Evolutionary conservation across 2,113 vertebrate genomes (phyloP).

Genomic region (Gymnobelideus leadbeateri): DNA sequence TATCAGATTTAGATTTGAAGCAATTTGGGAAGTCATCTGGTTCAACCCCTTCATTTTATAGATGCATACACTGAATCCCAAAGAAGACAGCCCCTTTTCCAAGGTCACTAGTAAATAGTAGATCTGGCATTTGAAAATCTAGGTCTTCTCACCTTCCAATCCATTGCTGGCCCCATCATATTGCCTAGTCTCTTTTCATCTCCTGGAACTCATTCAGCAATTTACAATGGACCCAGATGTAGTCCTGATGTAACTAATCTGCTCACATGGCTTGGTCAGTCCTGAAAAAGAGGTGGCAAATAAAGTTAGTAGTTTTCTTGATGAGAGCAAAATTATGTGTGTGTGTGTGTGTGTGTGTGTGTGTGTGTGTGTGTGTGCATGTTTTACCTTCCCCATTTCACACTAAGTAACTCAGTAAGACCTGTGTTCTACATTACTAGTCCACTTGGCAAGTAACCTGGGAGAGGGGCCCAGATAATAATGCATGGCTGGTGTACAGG

Average conservation of each 20-base stretch:
- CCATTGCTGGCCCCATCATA: neutral
- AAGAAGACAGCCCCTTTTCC: neutral
- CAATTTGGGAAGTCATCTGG: neutral
- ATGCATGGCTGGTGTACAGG: neutral
- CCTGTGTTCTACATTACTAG: neutral
- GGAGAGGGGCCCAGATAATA: neutral
- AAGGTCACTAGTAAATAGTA: neutral
- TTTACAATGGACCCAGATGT: neutral
- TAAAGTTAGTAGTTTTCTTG: neutral
- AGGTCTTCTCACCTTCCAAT: neutral
- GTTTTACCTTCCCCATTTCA: neutral
- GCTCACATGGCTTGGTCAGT: neutral
- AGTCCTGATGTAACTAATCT: neutral
- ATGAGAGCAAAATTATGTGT: neutral
- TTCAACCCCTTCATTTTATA: neutral
- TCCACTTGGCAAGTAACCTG: neutral
- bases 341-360: neutral
- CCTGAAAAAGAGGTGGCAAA: neutral
- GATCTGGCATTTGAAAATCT: neutral
- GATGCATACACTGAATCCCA: neutral
- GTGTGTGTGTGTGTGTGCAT: neutral
- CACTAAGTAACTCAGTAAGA: neutral
- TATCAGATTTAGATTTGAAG: neutral
- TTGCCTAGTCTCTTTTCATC: neutral
- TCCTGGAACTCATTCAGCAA: neutral